Evolutionary conservation across 1,140 invertebrate species (phyloP).

Genomic region (Aphelinus certus): DNA sequence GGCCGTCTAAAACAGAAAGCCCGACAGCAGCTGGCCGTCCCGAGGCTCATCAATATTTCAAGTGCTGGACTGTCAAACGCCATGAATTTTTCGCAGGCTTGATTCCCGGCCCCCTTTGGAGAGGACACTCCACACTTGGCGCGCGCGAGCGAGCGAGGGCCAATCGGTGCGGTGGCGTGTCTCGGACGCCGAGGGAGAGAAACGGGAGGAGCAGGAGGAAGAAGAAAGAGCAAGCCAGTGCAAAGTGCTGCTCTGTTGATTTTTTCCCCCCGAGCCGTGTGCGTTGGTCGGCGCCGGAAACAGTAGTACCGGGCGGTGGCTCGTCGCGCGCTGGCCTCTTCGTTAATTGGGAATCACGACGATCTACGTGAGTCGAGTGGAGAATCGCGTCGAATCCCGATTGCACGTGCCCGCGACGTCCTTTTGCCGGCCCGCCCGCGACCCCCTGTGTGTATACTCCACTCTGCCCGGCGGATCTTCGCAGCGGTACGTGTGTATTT

Average conservation of each 20-base stretch:
- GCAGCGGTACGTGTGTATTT: neutral
- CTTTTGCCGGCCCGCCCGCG: constrained; percentile 13
- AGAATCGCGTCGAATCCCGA: constrained; percentile 44
- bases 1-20: too few species aligned
- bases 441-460: neutral
- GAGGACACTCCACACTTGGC: too few species aligned
- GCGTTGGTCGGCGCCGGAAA: constrained; percentile 23
- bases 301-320: constrained; percentile 22
- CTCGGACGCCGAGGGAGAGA: too few species aligned
- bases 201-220: too few species aligned
- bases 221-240: neutral
- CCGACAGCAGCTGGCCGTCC: too few species aligned
- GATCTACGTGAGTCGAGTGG: constrained; percentile 53
- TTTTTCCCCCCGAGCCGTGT: constrained; percentile 48
- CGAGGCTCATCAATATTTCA: too few species aligned
- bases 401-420: constrained; percentile 34
- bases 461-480: neutral
- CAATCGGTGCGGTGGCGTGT: too few species aligned
- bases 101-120: too few species aligned
- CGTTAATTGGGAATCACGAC: constrained; percentile 58
- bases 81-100: too few species aligned
- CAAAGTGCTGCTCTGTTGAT: constrained; percentile 43
- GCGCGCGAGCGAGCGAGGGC: too few species aligned
- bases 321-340: constrained; percentile 32
- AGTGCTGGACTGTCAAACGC: too few species aligned